phyloP scores from a whole-genome alignment of 2,113 vertebrate species.

The Cyanoramphus novaezelandiae region DNA sequence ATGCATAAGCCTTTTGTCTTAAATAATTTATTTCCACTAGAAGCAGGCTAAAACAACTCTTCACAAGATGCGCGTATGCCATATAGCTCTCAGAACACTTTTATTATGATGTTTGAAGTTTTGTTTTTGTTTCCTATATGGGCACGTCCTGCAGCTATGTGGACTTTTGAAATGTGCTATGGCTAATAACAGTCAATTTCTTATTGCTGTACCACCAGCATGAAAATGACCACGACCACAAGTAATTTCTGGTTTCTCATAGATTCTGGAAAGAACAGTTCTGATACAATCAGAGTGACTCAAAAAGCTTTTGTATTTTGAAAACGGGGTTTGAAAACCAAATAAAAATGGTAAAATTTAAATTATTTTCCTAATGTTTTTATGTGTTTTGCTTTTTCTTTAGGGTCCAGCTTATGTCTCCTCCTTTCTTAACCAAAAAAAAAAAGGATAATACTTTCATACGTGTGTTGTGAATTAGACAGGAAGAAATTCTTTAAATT shows the following conservation, averaged over 20 bases:
- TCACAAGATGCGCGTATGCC: rapidly evolving
- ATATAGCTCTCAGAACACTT: neutral
- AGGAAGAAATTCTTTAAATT: neutral
- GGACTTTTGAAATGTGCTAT: neutral
- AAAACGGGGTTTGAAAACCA: neutral
- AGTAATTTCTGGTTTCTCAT: neutral
- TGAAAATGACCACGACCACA: neutral
- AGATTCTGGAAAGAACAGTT: neutral
- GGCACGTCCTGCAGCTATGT: neutral
- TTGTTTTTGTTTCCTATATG: neutral
- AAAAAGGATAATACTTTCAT: neutral
- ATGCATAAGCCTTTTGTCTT: neutral
- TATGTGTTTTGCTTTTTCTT: neutral
- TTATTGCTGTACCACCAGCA: neutral
- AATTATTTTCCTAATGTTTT: neutral
- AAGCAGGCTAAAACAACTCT: neutral
- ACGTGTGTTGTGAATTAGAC: neutral
- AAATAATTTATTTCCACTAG: neutral
- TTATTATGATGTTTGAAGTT: neutral
- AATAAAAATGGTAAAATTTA: neutral
- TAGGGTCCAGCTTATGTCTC: neutral
- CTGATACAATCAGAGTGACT: neutral
- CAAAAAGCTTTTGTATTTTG: neutral
- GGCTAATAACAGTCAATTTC: neutral
- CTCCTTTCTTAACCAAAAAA: neutral